These are phyloP conservation scores for Odocoileus virginianus DNA, from an alignment of 2,113 vertebrate species.

Conservation along the genomic window DNA sequence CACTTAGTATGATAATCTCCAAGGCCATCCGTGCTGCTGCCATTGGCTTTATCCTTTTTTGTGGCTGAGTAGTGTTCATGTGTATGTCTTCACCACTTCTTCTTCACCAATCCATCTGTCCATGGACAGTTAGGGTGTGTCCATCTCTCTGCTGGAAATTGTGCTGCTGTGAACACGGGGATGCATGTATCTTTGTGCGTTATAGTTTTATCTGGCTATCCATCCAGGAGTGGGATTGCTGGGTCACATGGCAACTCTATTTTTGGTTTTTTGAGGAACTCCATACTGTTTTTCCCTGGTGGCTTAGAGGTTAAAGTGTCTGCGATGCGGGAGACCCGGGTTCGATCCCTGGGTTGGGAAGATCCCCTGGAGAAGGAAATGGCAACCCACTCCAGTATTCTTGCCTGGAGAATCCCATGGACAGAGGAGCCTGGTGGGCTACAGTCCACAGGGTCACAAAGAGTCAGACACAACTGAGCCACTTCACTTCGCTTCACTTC, in stretches of 20 bases:
- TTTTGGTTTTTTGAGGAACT: background rate
- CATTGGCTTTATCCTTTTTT: accelerated
- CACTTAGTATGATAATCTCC: accelerated
- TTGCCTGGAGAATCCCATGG: too few species aligned
- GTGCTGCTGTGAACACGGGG: background rate
- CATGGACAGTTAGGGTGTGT: background rate
- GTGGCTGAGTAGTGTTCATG: background rate
- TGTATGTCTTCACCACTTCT: background rate
- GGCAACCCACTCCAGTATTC: too few species aligned
- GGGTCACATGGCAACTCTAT: background rate
- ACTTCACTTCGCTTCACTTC: too few species aligned
- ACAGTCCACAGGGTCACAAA: too few species aligned
- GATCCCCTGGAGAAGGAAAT: too few species aligned
- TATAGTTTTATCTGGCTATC: background rate
- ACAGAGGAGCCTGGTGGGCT: too few species aligned
- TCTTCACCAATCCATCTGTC: background rate
- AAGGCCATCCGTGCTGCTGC: accelerated
- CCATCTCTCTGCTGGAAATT: background rate
- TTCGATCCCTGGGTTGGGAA: too few species aligned
- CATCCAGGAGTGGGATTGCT: background rate
- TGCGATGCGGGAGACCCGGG: too few species aligned
- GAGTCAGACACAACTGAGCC: too few species aligned
- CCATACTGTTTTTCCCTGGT: background rate
- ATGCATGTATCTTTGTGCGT: background rate
- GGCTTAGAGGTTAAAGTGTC: too few species aligned